A percentile compares a stretch with the other conserved stretches of the same genome.
phyloP scores from a whole-genome alignment of 2,113 vertebrate genomes.

The Macquaria australasica region DNA sequence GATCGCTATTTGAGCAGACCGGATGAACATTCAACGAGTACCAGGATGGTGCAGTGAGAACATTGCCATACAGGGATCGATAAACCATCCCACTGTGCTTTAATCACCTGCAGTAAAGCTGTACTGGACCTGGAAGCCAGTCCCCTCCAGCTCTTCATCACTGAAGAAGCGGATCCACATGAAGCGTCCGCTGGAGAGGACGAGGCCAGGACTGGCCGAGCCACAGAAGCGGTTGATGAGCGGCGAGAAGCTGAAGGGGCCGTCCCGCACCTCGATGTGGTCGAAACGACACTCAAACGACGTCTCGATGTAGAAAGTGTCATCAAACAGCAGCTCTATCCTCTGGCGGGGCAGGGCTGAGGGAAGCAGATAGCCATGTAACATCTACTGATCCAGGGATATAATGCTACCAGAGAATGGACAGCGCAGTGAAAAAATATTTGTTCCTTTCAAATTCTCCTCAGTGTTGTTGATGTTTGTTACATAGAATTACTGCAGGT shows the following conservation, averaged over 20 bases:
- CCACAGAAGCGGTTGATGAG: slow-evolving; percentile 95
- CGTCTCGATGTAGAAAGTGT: slow-evolving; percentile 92
- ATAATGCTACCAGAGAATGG: background rate
- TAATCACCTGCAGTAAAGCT: slow-evolving; percentile 92
- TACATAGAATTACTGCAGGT: background rate
- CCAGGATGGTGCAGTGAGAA: background rate
- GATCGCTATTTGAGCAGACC: background rate
- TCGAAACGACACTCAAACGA: slow-evolving; percentile 98
- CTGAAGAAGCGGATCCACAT: slow-evolving; percentile 98
- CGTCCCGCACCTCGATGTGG: slow-evolving; percentile 95
- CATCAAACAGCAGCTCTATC: slow-evolving; percentile 92
- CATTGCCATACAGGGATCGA: background rate
- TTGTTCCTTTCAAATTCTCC: background rate
- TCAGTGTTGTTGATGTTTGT: background rate
- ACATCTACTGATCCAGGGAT: background rate
- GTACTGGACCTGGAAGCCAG: slow-evolving; percentile 94
- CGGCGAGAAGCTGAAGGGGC: slow-evolving; percentile 96
- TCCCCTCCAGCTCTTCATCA: slow-evolving; percentile 95
- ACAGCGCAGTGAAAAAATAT: background rate
- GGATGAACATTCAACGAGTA: background rate
- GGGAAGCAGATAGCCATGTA: slow-evolving; percentile 9
- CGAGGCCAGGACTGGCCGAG: slow-evolving; percentile 87
- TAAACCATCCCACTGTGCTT: background rate
- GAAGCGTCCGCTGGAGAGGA: slow-evolving; percentile 95
- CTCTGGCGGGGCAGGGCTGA: slow-evolving; percentile 94